Evolutionary conservation across 2,113 vertebrate species (phyloP).

Genomic region (Charadrius vociferus): DNA sequence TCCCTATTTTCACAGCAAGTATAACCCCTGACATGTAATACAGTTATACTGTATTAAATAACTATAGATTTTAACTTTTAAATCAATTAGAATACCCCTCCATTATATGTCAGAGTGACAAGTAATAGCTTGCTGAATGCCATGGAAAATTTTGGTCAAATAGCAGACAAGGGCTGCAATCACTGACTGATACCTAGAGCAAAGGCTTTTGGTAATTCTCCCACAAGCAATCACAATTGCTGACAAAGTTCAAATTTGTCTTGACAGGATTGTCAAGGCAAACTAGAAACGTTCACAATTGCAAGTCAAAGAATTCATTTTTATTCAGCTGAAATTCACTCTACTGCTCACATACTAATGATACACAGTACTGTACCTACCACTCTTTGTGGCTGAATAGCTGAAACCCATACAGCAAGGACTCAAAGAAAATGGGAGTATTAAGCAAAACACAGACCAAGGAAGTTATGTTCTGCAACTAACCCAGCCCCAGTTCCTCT

Average conservation of each 20-base stretch:
- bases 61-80: constrained; percentile 50
- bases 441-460: not conserved
- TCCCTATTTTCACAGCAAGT: constrained; percentile 21
- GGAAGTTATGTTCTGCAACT: not conserved
- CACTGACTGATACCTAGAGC: constrained; percentile 68
- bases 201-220: constrained; percentile 36
- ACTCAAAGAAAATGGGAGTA: not conserved
- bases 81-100: constrained; percentile 61
- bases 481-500: not conserved
- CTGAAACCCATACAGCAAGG: not conserved
- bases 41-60: constrained; percentile 30
- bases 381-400: not conserved
- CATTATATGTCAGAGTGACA: constrained; percentile 57
- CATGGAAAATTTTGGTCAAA: constrained; percentile 72
- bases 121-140: constrained; percentile 67
- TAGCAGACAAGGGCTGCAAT: constrained; percentile 66
- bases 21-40: not conserved
- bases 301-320: constrained; percentile 43
- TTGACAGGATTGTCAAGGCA: constrained; percentile 64
- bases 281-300: constrained; percentile 50
- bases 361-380: constrained; percentile 6
- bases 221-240: constrained; percentile 46
- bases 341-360: constrained; percentile 37
- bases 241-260: constrained; percentile 67
- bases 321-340: constrained; percentile 55